Conservation (phyloP, 2,797 vertebrate species). For the Pyrocephalus nanus region DNA sequence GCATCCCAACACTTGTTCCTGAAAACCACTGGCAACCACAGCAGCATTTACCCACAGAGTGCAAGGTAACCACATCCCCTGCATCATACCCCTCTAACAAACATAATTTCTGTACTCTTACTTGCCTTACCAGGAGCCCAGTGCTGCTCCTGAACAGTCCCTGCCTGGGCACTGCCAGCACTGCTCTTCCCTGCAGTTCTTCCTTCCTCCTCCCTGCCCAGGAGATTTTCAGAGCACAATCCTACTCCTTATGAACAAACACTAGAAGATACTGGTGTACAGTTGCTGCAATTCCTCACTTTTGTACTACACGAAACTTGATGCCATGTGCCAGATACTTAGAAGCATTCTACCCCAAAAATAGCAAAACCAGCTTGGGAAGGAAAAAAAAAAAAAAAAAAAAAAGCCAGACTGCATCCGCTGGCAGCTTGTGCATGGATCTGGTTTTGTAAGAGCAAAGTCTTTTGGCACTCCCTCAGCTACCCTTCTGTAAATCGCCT, state of each 20-base stretch:
- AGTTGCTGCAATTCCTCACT: slow-evolving; percentile 29
- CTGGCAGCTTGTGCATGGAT: background rate
- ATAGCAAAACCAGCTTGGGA: slow-evolving; percentile 21
- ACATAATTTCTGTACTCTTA: background rate
- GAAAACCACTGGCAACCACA: background rate
- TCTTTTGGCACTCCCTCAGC: slow-evolving; percentile 13
- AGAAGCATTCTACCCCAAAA: slow-evolving; percentile 39
- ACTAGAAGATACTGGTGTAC: background rate
- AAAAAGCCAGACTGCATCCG: background rate
- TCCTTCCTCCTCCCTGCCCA: background rate
- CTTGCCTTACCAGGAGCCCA: background rate
- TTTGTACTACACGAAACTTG: slow-evolving; percentile 32
- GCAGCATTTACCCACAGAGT: background rate
- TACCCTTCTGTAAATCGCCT: slow-evolving; percentile 9
- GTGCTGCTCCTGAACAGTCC: background rate
- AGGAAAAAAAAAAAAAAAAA: background rate
- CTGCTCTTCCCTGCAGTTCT: background rate
- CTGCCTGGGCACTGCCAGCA: background rate
- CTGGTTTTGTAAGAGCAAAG: slow-evolving; percentile 39
- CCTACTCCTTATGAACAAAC: background rate
- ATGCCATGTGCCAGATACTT: slow-evolving; percentile 22
- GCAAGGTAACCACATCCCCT: background rate
- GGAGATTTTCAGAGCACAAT: background rate
- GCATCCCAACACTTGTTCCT: background rate
- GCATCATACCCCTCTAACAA: rapidly evolving